These are phyloP conservation scores for Atherinomorus stipes DNA, from an alignment of 2,113 vertebrate genomes.

Conservation along the genomic window DNA sequence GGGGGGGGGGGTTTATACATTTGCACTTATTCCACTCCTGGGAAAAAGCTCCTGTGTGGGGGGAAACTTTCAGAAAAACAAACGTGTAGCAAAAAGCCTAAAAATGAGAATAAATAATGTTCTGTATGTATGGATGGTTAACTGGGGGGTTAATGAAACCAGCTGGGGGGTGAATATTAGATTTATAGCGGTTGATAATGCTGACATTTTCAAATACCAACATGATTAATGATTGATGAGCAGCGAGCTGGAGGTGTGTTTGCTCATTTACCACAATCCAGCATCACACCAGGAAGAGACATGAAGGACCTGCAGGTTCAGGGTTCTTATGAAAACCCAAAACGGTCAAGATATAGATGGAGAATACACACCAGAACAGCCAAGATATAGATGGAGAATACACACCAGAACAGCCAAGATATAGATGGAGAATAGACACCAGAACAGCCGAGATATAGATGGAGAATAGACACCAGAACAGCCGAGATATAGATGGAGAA, in stretches of 20 bases:
- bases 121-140: conserved; percentile 22
- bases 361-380: too few species aligned
- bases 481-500: too few species aligned
- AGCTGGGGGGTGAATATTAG: conserved; percentile 47
- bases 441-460: too few species aligned
- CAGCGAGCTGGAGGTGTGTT: conserved; percentile 65
- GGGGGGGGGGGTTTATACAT: conserved; percentile 33
- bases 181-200: conserved; percentile 56
- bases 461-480: too few species aligned
- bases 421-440: too few species aligned
- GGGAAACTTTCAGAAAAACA: conserved; percentile 35
- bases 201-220: conserved; percentile 74
- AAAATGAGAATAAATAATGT: conserved; percentile 19
- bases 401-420: too few species aligned
- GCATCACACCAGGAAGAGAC: neutral
- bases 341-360: too few species aligned
- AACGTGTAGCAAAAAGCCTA: neutral
- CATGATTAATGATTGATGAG: conserved; percentile 74
- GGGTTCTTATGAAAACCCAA: too few species aligned
- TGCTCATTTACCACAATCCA: conserved; percentile 25
- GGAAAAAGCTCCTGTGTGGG: conserved; percentile 25
- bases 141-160: conserved; percentile 44
- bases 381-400: too few species aligned
- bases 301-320: too few species aligned
- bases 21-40: conserved; percentile 15